A percentile compares a stretch with the other conserved stretches of the same genome.
Evolutionary conservation across 1,140 invertebrate genomes (phyloP).

Genomic region (Zaprionus taronus): DNA sequence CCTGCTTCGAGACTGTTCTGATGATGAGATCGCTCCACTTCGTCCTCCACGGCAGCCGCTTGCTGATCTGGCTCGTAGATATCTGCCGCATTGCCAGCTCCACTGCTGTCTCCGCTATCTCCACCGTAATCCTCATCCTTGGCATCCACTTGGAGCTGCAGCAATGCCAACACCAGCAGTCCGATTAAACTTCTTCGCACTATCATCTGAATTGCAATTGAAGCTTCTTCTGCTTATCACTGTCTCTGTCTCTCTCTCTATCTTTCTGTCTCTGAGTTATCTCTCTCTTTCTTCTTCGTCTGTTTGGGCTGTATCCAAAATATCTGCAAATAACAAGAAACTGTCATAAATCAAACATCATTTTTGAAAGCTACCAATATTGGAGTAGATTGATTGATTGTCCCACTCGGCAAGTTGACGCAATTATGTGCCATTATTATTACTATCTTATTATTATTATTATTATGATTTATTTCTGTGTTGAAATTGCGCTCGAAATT

Average conservation of each 20-base stretch:
- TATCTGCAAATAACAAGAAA: slow-evolving; percentile 52
- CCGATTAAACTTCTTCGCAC: slow-evolving; percentile 53
- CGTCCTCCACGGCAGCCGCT: slow-evolving; percentile 51
- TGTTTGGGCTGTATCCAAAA: slow-evolving; percentile 26
- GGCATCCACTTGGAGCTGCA: slow-evolving; percentile 17
- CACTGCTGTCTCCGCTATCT: slow-evolving; percentile 8
- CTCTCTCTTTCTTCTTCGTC: slow-evolving; percentile 13
- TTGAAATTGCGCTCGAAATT: slow-evolving; percentile 31
- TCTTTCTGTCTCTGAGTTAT: neutral
- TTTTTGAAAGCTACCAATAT: slow-evolving; percentile 55
- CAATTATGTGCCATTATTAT: slow-evolving; percentile 71
- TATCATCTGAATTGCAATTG: slow-evolving; percentile 53
- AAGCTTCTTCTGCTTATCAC: neutral
- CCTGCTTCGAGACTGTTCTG: slow-evolving; percentile 55
- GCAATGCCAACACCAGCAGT: slow-evolving; percentile 45
- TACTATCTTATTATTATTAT: slow-evolving; percentile 53
- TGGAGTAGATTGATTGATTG: slow-evolving; percentile 53
- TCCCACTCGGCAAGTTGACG: slow-evolving; percentile 59
- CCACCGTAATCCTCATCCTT: slow-evolving; percentile 53
- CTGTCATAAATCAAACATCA: slow-evolving; percentile 43
- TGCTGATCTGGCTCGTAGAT: slow-evolving; percentile 68
- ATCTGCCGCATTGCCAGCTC: slow-evolving; percentile 42
- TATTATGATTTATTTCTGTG: slow-evolving; percentile 35
- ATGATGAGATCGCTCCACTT: slow-evolving; percentile 28
- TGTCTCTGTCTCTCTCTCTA: neutral